These are phyloP conservation scores for Heterocephalus glaber DNA, from an alignment of 2,113 vertebrate genomes.

Conservation along the genomic window DNA sequence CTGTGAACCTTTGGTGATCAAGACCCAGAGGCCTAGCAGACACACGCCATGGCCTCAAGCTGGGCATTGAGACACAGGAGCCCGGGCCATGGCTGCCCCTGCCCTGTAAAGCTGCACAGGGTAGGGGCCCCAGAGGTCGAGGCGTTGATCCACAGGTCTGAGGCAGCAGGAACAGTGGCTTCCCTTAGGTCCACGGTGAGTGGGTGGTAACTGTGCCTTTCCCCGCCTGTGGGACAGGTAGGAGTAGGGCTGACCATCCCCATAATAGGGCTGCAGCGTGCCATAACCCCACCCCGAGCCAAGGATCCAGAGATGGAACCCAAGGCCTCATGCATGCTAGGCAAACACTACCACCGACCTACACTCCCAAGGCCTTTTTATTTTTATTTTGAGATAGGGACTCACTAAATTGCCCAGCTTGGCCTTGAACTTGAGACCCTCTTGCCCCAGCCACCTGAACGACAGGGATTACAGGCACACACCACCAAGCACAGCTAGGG, in stretches of 20 bases:
- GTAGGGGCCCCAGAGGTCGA: neutral
- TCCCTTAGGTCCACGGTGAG: neutral
- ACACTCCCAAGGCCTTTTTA: neutral
- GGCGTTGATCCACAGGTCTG: neutral
- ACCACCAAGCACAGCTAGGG: neutral
- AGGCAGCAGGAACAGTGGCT: neutral
- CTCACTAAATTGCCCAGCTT: neutral
- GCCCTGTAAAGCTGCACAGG: neutral
- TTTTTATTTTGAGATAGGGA: neutral
- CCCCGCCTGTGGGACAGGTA: rapidly evolving
- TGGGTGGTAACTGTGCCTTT: too few relatives aligned
- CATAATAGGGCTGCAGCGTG: neutral
- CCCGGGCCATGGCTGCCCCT: neutral
- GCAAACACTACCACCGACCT: neutral
- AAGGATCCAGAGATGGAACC: neutral
- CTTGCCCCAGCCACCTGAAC: neutral
- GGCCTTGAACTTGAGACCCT: neutral
- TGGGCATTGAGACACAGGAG: neutral
- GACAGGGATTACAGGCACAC: neutral
- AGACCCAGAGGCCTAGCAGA: neutral
- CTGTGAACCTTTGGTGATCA: neutral
- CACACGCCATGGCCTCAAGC: neutral
- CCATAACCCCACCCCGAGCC: neutral
- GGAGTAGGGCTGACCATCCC: neutral
- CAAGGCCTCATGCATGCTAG: neutral